A percentile compares a stretch with the other conserved stretches of the same genome.
Conservation (phyloP, 1,140 invertebrate genomes). For the Drosophila murphyi region DNA sequence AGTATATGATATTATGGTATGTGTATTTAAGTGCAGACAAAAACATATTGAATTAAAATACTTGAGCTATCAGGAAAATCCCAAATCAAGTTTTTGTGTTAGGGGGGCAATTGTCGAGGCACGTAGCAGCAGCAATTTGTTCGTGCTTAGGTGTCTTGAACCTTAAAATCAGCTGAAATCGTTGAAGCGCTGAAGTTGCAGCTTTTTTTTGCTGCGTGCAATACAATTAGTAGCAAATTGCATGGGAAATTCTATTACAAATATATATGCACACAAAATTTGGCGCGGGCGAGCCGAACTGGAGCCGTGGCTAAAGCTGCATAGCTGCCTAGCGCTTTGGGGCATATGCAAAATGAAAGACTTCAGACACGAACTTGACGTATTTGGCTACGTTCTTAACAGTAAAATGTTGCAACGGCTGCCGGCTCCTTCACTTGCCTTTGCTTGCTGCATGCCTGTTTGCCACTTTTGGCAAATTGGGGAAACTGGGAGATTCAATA, state of each 20-base stretch:
- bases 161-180: constrained; percentile 52
- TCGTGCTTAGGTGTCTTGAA: constrained; percentile 58
- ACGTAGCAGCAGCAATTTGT: constrained; percentile 59
- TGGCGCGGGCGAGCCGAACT: constrained; percentile 43
- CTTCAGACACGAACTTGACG: constrained; percentile 73
- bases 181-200: constrained; percentile 6
- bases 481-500: constrained; percentile 72
- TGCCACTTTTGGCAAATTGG: constrained; percentile 39
- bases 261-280: constrained; percentile 71
- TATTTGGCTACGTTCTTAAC: constrained; percentile 63
- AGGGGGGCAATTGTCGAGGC: constrained; percentile 20
- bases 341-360: constrained; percentile 60
- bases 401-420: constrained; percentile 56
- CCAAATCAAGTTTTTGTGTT: background rate
- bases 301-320: background rate
- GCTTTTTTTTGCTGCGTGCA: constrained; percentile 60
- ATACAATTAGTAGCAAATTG: constrained; percentile 79
- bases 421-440: constrained; percentile 8
- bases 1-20: background rate
- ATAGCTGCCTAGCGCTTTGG: constrained; percentile 1
- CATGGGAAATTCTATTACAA: constrained; percentile 77
- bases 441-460: constrained; percentile 3
- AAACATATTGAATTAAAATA: background rate
- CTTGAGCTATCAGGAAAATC: background rate
- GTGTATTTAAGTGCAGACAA: background rate